Percentiles rank a stretch among this genome's conserved stretches.
Conservation (phyloP, 2,888 invertebrate species). For the Atrina japonica region DNA sequence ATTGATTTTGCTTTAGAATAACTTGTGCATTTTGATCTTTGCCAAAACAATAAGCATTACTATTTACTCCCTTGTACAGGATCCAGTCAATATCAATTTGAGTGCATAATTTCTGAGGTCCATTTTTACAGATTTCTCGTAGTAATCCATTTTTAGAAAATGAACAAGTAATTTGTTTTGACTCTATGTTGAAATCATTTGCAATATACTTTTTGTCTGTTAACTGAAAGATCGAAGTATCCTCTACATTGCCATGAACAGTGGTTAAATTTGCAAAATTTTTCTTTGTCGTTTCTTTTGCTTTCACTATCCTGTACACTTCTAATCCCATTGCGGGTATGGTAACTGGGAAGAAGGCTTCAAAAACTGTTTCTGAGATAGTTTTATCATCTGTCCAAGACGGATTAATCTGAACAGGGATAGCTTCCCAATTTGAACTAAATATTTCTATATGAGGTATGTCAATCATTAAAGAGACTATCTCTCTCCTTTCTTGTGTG, state of each 20-base stretch:
- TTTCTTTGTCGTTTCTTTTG: neutral
- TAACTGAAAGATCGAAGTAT: neutral
- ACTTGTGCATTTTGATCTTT: conserved; percentile 1
- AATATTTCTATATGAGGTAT: conserved; percentile 8
- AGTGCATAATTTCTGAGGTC: neutral
- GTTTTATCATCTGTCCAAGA: conserved; percentile 15
- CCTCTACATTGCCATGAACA: conserved; percentile 14
- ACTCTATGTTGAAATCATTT: conserved; percentile 14
- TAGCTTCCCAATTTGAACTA: neutral
- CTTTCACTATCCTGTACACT: conserved; percentile 19
- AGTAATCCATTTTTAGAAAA: conserved; percentile 30
- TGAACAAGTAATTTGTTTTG: conserved; percentile 10
- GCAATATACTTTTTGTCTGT: neutral
- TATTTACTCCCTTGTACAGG: conserved; percentile 29
- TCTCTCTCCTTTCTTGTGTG: conserved; percentile 17
- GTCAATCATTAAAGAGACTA: conserved; percentile 9
- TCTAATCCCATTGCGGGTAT: conserved; percentile 21
- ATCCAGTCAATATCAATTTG: conserved; percentile 25
- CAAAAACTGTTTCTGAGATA: conserved; percentile 13
- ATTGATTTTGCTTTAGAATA: neutral
- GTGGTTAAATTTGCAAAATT: neutral
- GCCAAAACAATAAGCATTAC: conserved; percentile 42
- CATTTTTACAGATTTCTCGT: conserved; percentile 27
- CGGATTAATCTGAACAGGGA: conserved; percentile 31
- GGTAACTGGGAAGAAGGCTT: conserved; percentile 22